Percentiles rank a stretch among this genome's conserved stretches.
Evolutionary conservation across 2,113 vertebrate genomes (phyloP).

Genomic region (Saguinus midas): DNA sequence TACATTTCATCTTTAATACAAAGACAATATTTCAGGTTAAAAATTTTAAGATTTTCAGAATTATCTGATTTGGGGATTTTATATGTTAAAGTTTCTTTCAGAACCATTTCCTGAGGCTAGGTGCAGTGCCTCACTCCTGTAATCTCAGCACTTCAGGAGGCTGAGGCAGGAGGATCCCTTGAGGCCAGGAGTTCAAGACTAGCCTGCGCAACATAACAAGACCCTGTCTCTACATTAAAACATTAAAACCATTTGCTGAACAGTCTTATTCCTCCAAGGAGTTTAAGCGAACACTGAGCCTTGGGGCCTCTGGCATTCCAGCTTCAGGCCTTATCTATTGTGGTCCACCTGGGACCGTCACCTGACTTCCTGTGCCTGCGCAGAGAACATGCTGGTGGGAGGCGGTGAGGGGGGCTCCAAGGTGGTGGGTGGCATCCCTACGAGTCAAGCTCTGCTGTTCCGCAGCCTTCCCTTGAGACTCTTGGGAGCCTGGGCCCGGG

Average conservation of each 20-base stretch:
- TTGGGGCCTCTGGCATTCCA: background rate
- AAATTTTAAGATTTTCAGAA: background rate
- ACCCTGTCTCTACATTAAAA: background rate
- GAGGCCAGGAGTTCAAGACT: too few species aligned
- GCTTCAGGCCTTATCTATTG: constrained; percentile 40
- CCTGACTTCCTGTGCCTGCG: background rate
- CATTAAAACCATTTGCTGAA: background rate
- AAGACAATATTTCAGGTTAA: background rate
- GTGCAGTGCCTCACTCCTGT: too few species aligned
- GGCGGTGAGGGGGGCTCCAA: background rate
- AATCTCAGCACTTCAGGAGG: too few species aligned
- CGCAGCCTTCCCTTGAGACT: background rate
- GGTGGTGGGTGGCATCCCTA: background rate
- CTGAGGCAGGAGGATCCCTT: too few species aligned
- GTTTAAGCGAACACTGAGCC: background rate
- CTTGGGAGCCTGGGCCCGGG: background rate
- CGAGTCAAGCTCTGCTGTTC: background rate
- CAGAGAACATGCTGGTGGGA: background rate
- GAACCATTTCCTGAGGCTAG: background rate
- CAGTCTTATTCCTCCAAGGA: background rate
- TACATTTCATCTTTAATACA: background rate
- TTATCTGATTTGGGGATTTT: background rate
- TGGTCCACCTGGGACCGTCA: constrained; percentile 28
- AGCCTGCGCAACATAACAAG: too few species aligned
- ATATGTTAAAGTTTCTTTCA: background rate